Conservation (phyloP, 2,113 vertebrate species). For the Australoheros scitulus region DNA sequence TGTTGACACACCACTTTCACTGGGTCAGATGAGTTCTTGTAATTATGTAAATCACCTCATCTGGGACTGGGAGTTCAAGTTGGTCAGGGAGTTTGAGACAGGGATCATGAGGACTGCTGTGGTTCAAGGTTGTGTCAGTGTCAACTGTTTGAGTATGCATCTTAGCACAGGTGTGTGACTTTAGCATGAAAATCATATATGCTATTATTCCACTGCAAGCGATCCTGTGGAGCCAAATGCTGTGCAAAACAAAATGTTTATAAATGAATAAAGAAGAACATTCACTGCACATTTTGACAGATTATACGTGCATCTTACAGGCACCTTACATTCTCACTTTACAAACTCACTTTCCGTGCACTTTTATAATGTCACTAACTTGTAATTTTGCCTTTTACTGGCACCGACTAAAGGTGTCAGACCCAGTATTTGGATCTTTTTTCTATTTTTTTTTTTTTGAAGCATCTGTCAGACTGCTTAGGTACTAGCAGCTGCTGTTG, state of each 20-base stretch:
- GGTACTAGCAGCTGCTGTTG: neutral
- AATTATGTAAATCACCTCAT: conserved; percentile 67
- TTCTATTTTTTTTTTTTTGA: neutral
- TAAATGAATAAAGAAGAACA: neutral
- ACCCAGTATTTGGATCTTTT: neutral
- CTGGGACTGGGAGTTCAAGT: conserved; percentile 8
- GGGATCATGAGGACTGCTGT: conserved; percentile 26
- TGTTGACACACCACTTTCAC: conserved; percentile 51
- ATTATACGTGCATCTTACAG: neutral
- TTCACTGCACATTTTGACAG: neutral
- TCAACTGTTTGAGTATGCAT: conserved; percentile 11
- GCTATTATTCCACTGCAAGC: neutral
- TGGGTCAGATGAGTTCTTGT: conserved; percentile 51
- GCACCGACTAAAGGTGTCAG: neutral
- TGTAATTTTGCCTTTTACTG: neutral
- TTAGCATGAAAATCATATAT: neutral
- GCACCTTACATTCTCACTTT: neutral
- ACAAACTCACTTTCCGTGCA: neutral
- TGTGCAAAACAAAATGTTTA: neutral
- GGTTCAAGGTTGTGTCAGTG: conserved; percentile 50
- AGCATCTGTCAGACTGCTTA: neutral
- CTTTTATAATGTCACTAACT: neutral
- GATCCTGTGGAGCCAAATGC: neutral
- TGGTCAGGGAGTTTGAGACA: conserved; percentile 35
- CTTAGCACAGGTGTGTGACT: neutral